These are phyloP conservation scores for Peromyscus eremicus DNA, from an alignment of 2,797 vertebrate genomes.

Conservation along the genomic window DNA sequence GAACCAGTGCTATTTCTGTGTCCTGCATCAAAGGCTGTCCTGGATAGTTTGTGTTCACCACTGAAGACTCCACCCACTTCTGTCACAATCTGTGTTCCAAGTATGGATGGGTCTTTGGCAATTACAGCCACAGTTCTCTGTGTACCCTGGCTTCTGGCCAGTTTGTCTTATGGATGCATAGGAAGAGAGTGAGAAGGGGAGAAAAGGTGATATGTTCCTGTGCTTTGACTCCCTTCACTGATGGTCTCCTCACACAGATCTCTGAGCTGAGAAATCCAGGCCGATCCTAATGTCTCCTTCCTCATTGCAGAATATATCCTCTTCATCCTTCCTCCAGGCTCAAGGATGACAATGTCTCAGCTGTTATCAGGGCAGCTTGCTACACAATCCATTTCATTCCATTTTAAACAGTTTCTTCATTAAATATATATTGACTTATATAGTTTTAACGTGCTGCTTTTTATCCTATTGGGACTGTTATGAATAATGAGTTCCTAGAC, in stretches of 20 bases:
- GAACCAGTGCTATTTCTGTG: background rate
- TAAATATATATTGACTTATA: background rate
- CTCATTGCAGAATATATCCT: background rate
- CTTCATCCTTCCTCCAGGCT: background rate
- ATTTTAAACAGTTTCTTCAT: background rate
- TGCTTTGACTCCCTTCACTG: background rate
- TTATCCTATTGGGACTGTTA: background rate
- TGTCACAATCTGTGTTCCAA: background rate
- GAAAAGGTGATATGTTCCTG: background rate
- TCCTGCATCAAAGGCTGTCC: background rate
- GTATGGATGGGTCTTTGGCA: background rate
- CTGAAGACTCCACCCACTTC: background rate
- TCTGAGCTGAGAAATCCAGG: background rate
- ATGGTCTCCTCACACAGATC: background rate
- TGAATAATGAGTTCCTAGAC: background rate
- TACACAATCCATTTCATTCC: background rate
- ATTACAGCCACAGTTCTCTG: background rate
- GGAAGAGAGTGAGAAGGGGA: background rate
- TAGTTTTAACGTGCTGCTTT: background rate
- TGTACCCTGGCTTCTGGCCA: background rate
- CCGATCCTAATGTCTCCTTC: background rate
- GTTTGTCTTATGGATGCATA: background rate
- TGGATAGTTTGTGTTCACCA: background rate
- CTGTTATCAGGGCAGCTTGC: background rate
- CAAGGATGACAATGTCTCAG: background rate